Evolutionary conservation across 1,140 invertebrate species (phyloP).

Genomic region (Akabosia matsudoensis): DNA sequence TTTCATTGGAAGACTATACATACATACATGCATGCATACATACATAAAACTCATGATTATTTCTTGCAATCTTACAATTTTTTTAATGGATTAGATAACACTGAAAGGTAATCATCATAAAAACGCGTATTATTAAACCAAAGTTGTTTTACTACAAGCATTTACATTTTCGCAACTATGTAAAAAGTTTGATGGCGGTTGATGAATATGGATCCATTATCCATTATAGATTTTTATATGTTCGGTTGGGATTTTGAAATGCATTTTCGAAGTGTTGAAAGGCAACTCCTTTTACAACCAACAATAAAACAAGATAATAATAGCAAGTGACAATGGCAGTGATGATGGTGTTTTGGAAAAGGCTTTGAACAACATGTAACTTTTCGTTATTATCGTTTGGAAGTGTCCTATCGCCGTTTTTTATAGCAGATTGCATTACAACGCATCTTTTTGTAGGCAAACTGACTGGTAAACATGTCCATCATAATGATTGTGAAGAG

Average conservation of each 20-base stretch:
- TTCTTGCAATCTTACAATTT: background rate
- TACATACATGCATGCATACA: too few species aligned
- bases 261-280: background rate
- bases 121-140: background rate
- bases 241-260: too few species aligned
- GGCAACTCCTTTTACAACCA: slow-evolving; percentile 1
- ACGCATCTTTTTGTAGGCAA: background rate
- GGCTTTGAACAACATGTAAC: background rate
- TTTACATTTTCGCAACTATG: background rate
- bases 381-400: background rate
- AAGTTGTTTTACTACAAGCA: background rate
- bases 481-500: background rate
- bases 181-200: background rate
- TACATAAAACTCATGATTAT: too few species aligned
- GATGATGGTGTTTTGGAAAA: background rate
- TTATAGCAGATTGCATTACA: background rate
- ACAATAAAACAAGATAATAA: background rate
- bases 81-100: background rate
- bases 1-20: too few species aligned
- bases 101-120: background rate
- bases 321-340: background rate
- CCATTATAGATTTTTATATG: too few species aligned
- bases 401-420: background rate
- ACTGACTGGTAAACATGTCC: background rate
- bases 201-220: background rate